These are phyloP conservation scores for Neopelma chrysocephalum DNA, from an alignment of 2,797 vertebrate species.

Conservation along the genomic window DNA sequence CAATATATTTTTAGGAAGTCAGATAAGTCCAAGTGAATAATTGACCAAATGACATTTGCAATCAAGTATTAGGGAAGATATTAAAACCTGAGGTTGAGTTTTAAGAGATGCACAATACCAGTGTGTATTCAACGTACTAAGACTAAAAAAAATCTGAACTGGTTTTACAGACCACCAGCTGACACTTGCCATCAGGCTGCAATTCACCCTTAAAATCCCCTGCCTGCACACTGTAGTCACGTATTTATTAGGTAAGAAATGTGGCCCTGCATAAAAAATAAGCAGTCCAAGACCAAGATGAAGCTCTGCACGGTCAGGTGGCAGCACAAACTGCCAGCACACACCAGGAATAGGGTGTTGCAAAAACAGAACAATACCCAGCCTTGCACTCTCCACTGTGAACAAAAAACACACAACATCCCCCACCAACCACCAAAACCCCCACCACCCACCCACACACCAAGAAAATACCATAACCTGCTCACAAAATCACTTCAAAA, in stretches of 20 bases:
- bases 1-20: not conserved
- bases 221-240: not conserved
- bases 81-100: not conserved
- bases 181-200: not conserved
- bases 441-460: not conserved
- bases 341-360: not conserved
- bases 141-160: not conserved
- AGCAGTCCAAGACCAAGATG: not conserved
- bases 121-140: not conserved
- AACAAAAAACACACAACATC: fast-evolving
- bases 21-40: not conserved
- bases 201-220: not conserved
- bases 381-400: not conserved
- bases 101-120: not conserved
- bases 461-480: not conserved
- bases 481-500: not conserved
- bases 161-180: not conserved
- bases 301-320: not conserved
- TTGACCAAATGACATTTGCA: not conserved
- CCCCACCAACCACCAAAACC: not conserved
- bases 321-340: not conserved
- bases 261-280: not conserved
- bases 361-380: not conserved
- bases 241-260: not conserved
- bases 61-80: not conserved